Conservation (phyloP, 2,113 vertebrate genomes). For the Agelaius tricolor region DNA sequence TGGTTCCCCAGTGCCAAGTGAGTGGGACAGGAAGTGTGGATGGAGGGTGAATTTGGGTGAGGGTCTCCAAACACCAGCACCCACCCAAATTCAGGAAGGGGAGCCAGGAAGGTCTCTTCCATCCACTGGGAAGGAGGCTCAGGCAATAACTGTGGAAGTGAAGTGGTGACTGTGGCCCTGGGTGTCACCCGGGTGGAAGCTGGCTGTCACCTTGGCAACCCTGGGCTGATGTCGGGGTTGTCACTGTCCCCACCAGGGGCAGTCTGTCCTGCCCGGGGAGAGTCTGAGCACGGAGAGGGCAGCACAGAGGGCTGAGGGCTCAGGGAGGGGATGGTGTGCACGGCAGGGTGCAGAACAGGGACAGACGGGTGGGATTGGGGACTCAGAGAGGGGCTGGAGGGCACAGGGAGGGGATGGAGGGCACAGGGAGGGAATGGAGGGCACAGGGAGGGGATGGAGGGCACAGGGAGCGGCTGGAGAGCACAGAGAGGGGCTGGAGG, state of each 20-base stretch:
- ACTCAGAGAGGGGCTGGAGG: neutral
- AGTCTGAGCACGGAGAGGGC: neutral
- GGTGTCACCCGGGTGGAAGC: rapidly evolving
- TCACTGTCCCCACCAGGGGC: neutral
- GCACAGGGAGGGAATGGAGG: neutral
- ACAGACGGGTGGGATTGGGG: rapidly evolving
- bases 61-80: neutral
- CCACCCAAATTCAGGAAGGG: neutral
- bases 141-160: neutral
- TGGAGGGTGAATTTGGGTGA: neutral
- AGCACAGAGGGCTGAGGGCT: too few relatives aligned
- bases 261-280: neutral
- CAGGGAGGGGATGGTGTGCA: rapidly evolving
- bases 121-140: neutral
- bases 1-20: rapidly evolving
- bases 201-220: neutral
- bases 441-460: rapidly evolving
- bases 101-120: neutral
- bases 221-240: neutral
- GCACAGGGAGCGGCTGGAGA: rapidly evolving
- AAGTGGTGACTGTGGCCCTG: neutral
- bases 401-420: too few relatives aligned
- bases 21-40: neutral
- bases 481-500: too few relatives aligned
- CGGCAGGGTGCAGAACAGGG: rapidly evolving